Percentiles rank a stretch among this genome's conserved stretches.
Evolutionary conservation across 2,113 vertebrate species (phyloP).

Genomic region (Naja naja): DNA sequence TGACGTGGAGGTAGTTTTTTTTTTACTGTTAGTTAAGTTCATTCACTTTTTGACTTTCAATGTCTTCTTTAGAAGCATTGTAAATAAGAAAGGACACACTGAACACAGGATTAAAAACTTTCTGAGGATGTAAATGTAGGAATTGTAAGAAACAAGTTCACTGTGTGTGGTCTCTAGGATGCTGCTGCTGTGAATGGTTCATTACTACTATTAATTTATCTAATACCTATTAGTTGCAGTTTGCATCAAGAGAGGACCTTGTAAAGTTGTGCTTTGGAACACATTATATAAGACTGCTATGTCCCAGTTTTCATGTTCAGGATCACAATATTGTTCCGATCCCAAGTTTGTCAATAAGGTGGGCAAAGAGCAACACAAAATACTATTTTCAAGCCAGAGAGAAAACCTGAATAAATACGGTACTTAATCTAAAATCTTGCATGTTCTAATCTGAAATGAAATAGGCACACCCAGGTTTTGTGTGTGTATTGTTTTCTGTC

Average conservation of each 20-base stretch:
- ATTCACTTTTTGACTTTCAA: neutral
- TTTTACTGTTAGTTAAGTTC: neutral
- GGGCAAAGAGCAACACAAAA: neutral
- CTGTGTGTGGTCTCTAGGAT: neutral
- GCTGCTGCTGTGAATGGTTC: neutral
- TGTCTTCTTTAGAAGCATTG: neutral
- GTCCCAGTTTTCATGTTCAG: neutral
- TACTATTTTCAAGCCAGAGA: neutral
- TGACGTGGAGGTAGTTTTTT: neutral
- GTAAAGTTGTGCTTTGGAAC: neutral
- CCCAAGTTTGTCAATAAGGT: neutral
- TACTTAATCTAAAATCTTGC: neutral
- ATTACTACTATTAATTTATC: neutral
- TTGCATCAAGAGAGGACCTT: neutral
- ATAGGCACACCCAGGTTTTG: neutral
- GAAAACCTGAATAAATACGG: neutral
- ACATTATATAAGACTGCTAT: neutral
- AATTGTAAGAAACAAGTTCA: neutral
- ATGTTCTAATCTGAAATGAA: neutral
- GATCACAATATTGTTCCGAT: neutral
- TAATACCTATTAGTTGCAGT: neutral
- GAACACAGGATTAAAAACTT: neutral
- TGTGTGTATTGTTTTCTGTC: neutral
- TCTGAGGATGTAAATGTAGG: neutral
- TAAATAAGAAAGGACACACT: neutral